Evolutionary conservation across 30 jellyfish, hydroid and myxozoan species (phyloP).

Genomic region (Sanderia malayensis): DNA sequence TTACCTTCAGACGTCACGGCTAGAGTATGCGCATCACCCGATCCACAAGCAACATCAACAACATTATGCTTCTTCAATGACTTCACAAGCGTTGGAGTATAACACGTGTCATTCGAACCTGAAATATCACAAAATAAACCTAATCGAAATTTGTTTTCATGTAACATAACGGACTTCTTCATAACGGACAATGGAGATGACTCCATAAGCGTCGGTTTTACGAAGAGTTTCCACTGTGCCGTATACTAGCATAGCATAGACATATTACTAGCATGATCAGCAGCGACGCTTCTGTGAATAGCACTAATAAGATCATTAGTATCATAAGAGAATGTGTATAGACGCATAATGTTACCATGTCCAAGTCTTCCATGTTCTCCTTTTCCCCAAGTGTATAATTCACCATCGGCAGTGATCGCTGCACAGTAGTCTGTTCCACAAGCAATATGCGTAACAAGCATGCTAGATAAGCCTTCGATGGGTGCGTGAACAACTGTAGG

Average conservation of each 20-base stretch:
- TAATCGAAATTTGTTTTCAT: too few species aligned
- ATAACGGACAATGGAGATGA: too few species aligned
- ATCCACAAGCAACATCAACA: constrained; percentile 79
- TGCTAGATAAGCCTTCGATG: constrained; percentile 36
- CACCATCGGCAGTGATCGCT: constrained; percentile 54
- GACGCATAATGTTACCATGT: too few species aligned
- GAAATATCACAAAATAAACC: not conserved
- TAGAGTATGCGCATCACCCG: constrained; percentile 61
- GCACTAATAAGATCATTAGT: too few species aligned
- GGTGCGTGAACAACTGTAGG: constrained; percentile 20
- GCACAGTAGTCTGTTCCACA: constrained; percentile 72
- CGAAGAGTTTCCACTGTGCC: too few species aligned
- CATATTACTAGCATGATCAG: too few species aligned
- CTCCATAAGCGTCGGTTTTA: too few species aligned
- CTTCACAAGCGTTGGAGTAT: constrained; percentile 50
- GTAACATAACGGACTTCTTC: too few species aligned
- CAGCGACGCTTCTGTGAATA: too few species aligned
- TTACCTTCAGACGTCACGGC: constrained; percentile 71
- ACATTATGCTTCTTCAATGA: constrained; percentile 43
- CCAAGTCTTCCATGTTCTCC: constrained; percentile 76
- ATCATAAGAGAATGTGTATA: too few species aligned
- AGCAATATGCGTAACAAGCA: constrained; percentile 41
- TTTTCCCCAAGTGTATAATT: constrained; percentile 70
- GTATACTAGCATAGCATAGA: too few species aligned
- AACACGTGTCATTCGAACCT: constrained; percentile 50